These are phyloP conservation scores for Taeniopygia guttata DNA, from an alignment of 2,797 vertebrate genomes.

Conservation along the genomic window DNA sequence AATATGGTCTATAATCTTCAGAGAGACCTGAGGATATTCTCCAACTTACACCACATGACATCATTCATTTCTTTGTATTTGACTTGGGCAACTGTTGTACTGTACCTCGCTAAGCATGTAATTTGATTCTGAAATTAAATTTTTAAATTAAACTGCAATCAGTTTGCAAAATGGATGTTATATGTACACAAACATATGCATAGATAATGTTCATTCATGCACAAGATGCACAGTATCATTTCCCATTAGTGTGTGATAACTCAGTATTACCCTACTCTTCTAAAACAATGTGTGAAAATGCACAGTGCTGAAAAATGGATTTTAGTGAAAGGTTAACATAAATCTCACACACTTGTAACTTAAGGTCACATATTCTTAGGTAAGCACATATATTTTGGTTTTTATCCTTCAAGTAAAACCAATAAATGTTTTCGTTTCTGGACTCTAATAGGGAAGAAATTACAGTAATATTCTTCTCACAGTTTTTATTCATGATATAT, in stretches of 20 bases:
- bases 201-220: background rate
- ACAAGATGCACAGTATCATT: background rate
- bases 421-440: background rate
- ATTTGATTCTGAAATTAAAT: background rate
- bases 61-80: background rate
- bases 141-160: background rate
- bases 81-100: background rate
- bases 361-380: background rate
- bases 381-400: background rate
- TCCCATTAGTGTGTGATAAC: background rate
- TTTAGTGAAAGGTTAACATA: background rate
- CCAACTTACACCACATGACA: background rate
- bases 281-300: background rate
- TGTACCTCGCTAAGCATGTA: background rate
- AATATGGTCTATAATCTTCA: background rate
- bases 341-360: background rate
- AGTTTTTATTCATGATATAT: background rate
- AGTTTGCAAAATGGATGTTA: background rate
- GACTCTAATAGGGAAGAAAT: background rate
- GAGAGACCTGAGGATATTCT: background rate
- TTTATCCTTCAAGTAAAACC: background rate
- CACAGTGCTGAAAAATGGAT: background rate
- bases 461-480: background rate
- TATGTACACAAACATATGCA: background rate
- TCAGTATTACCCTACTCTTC: background rate